These are phyloP conservation scores for Elgonia sp. DNA, from an alignment of 2,888 invertebrate genomes.

Conservation along the genomic window DNA sequence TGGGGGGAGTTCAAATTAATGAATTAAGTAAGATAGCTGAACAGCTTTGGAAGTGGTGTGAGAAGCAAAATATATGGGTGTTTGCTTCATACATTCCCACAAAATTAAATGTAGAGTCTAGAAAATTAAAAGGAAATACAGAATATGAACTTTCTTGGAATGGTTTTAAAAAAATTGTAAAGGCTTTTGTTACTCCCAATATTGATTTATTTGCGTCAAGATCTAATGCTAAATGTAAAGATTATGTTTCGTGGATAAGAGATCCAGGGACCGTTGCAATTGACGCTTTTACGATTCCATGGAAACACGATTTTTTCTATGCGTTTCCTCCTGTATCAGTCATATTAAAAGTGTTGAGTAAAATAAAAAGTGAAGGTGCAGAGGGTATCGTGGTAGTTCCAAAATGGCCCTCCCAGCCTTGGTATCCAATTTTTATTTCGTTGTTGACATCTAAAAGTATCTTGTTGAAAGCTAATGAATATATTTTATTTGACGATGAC, in stretches of 20 bases:
- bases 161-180: neutral
- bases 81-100: neutral
- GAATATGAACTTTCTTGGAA: neutral
- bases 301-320: neutral
- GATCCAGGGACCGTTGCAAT: neutral
- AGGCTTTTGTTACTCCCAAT: too few relatives aligned
- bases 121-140: neutral
- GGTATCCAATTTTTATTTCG: conserved; percentile 68
- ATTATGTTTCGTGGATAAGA: conserved; percentile 3
- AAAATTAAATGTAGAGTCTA: neutral
- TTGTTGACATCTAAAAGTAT: conserved; percentile 60
- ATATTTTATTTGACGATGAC: conserved; percentile 22
- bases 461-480: conserved; percentile 21
- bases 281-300: conserved; percentile 15
- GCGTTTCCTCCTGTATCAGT: conserved; percentile 3
- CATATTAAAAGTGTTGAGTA: neutral
- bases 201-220: conserved; percentile 13
- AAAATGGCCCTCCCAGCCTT: conserved; percentile 80
- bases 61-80: neutral
- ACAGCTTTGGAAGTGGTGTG: conserved; percentile 5
- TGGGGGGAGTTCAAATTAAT: neutral
- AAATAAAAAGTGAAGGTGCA: neutral
- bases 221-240: neutral
- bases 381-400: neutral
- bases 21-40: neutral